A percentile compares a stretch with the other conserved stretches of the same genome.
Conservation (phyloP, 2,888 invertebrate species). For the Trissolcus japonicus region DNA sequence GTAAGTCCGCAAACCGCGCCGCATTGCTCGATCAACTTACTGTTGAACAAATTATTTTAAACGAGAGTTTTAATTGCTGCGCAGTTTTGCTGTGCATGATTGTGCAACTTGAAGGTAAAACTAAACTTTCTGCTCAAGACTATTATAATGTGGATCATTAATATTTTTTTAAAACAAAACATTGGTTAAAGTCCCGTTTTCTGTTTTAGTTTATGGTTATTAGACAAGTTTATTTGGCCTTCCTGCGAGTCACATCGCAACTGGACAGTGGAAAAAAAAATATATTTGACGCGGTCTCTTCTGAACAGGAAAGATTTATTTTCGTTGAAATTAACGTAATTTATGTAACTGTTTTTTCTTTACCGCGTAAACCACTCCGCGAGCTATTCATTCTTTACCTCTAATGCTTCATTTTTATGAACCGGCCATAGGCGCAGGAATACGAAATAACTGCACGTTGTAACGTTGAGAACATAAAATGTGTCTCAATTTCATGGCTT, state of each 20-base stretch:
- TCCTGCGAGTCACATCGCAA: not conserved
- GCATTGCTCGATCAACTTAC: constrained; percentile 3
- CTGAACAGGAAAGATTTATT: constrained; percentile 8
- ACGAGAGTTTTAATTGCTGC: constrained; percentile 19
- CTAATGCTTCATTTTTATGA: constrained; percentile 49
- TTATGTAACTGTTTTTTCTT: constrained; percentile 32
- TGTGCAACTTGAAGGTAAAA: constrained; percentile 17
- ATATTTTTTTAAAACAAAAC: too few species aligned
- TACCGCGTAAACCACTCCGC: constrained; percentile 9
- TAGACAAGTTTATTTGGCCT: not conserved
- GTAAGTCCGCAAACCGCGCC: constrained; percentile 12
- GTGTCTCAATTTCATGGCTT: constrained; percentile 51
- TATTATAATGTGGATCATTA: too few species aligned
- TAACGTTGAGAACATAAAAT: constrained; percentile 45
- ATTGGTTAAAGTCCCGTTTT: too few species aligned
- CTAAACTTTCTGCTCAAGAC: constrained; percentile 1
- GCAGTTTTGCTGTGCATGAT: not conserved
- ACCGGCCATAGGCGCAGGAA: constrained; percentile 34
- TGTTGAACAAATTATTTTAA: constrained; percentile 8
- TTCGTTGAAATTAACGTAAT: constrained; percentile 23
- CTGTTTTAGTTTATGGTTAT: not conserved
- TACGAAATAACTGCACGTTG: constrained; percentile 48
- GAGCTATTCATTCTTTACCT: constrained; percentile 32
- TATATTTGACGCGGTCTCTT: not conserved
- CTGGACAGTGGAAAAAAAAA: not conserved